Evolutionary conservation across 2,797 vertebrate species (phyloP).

Genomic region (Helostoma temminkii): DNA sequence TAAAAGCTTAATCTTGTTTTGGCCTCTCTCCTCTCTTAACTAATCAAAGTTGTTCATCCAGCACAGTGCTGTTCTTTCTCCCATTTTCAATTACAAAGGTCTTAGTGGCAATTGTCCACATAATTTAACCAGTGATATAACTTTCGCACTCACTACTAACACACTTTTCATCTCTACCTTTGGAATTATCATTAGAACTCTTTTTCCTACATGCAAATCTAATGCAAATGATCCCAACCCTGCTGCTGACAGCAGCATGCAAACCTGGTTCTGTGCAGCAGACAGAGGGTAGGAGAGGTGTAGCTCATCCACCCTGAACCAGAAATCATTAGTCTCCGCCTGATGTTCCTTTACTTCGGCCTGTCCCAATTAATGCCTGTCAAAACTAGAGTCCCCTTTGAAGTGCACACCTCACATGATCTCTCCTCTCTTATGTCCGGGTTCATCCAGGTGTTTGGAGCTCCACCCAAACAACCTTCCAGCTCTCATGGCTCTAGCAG

Average conservation of each 20-base stretch:
- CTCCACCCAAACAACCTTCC: conserved; percentile 96
- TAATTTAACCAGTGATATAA: conserved; percentile 58
- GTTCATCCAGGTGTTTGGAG: conserved; percentile 91
- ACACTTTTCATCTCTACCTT: conserved; percentile 10
- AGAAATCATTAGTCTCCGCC: conserved; percentile 69
- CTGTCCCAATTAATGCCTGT: conserved; percentile 77
- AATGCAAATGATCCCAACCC: conserved; percentile 45
- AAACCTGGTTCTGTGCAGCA: conserved; percentile 25
- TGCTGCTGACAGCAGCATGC: conserved; percentile 33
- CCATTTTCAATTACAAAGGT: conserved; percentile 35
- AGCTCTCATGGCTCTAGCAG: conserved; percentile 95
- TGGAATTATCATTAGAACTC: conserved; percentile 11
- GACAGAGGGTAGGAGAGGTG: conserved; percentile 24
- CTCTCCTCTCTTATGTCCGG: conserved; percentile 30
- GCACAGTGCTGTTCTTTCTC: conserved; percentile 35
- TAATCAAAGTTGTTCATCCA: conserved; percentile 58
- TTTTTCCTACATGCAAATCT: conserved; percentile 46
- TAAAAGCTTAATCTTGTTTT: conserved; percentile 69
- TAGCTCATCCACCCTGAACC: conserved; percentile 43
- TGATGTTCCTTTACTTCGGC: conserved; percentile 69
- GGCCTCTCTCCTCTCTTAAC: conserved; percentile 43
- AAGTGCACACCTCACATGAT: conserved; percentile 57
- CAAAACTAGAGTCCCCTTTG: conserved; percentile 73
- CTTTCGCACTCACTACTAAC: conserved; percentile 19
- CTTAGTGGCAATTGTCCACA: conserved; percentile 26